Evolutionary conservation across 2,797 vertebrate species (phyloP).

Genomic region (Rhabdomys pumilio): DNA sequence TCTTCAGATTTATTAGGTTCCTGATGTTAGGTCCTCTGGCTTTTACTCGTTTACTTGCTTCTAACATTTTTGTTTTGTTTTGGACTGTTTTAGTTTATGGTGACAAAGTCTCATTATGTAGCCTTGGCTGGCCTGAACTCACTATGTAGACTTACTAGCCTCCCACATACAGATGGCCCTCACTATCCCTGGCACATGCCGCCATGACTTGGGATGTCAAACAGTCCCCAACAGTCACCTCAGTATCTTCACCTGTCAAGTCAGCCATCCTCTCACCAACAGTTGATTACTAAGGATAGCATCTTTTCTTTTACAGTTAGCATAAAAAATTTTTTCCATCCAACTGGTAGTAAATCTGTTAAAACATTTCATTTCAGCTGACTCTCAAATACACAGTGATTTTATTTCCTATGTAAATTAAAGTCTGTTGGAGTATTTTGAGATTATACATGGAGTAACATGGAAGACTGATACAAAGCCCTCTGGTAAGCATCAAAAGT

Average conservation of each 20-base stretch:
- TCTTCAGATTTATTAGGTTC: conserved; percentile 28
- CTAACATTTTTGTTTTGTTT: background rate
- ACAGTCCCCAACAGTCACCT: background rate
- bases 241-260: conserved; percentile 13
- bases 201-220: background rate
- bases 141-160: background rate
- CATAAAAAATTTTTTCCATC: conserved; percentile 30
- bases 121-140: background rate
- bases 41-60: conserved; percentile 4
- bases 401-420: conserved; percentile 25
- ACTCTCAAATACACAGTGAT: conserved; percentile 10
- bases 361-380: conserved; percentile 61
- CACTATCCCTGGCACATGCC: background rate
- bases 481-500: conserved; percentile 19
- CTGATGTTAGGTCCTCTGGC: background rate
- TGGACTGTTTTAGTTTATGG: background rate
- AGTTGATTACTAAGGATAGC: conserved; percentile 34
- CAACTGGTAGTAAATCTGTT: conserved; percentile 52
- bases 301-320: conserved; percentile 50
- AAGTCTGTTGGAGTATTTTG: conserved; percentile 7
- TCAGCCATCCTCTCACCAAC: background rate
- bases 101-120: background rate
- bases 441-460: conserved; percentile 20
- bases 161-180: background rate
- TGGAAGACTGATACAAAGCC: background rate